Conservation (phyloP, 2,797 vertebrate genomes). For the Acanthurus tractus region DNA sequence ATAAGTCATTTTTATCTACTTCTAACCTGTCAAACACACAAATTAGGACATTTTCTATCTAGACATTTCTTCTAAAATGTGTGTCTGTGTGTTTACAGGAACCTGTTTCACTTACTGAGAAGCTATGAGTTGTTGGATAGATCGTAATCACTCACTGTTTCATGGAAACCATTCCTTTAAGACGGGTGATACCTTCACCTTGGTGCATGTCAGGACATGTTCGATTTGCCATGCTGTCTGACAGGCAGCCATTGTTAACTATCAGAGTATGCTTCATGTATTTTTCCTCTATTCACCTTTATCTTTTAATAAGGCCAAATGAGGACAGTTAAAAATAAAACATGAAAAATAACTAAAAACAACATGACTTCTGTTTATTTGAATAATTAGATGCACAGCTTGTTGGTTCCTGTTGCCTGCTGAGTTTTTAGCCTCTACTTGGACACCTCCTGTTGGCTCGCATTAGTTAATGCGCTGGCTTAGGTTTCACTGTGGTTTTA, state of each 20-base stretch:
- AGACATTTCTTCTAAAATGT: too few relatives aligned
- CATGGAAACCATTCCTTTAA: constrained; percentile 12
- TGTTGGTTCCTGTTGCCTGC: constrained; percentile 18
- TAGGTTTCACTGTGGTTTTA: constrained; percentile 53
- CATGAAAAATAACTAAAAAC: neutral
- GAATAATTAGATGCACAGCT: constrained; percentile 9
- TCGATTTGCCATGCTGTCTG: neutral
- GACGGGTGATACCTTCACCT: neutral
- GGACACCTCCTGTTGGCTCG: constrained; percentile 10
- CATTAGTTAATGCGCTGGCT: constrained; percentile 51
- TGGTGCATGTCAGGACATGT: constrained; percentile 25
- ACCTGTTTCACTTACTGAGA: too few relatives aligned
- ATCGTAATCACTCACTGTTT: neutral
- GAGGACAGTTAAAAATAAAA: neutral
- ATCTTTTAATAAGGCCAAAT: neutral
- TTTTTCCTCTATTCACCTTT: neutral
- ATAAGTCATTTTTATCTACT: too few relatives aligned
- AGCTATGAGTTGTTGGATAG: neutral
- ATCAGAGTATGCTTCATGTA: neutral
- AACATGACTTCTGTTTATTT: neutral
- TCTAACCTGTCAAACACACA: too few relatives aligned
- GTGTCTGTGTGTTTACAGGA: too few relatives aligned
- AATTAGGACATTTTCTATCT: too few relatives aligned
- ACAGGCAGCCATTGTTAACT: constrained; percentile 6
- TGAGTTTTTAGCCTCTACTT: constrained; percentile 13